Conservation (phyloP, 2,113 vertebrate genomes). For the Meriones unguiculatus region DNA sequence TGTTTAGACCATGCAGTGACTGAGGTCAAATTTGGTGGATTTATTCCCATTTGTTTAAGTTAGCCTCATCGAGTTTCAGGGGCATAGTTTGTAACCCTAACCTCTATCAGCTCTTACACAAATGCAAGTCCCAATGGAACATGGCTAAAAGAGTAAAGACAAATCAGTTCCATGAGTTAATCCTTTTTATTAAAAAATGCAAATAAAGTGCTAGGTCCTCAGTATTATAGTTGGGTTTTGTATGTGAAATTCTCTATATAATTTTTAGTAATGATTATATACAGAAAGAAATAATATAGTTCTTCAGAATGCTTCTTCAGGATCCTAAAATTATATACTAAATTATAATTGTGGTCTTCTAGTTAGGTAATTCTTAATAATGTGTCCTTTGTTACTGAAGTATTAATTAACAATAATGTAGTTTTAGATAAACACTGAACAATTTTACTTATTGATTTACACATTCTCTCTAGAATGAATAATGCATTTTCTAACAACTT, state of each 20-base stretch:
- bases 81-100: slow-evolving; percentile 61
- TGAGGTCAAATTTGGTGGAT: slow-evolving; percentile 64
- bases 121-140: slow-evolving; percentile 52
- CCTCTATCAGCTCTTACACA: slow-evolving; percentile 52
- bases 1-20: slow-evolving; percentile 61
- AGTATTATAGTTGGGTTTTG: neutral
- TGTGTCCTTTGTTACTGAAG: slow-evolving; percentile 8
- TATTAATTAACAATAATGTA: slow-evolving; percentile 37
- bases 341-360: slow-evolving; percentile 50
- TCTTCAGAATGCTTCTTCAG: slow-evolving; percentile 22
- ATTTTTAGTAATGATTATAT: neutral
- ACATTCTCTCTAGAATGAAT: slow-evolving; percentile 30
- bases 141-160: slow-evolving; percentile 21
- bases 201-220: slow-evolving; percentile 30
- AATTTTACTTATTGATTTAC: slow-evolving; percentile 24
- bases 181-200: slow-evolving; percentile 39
- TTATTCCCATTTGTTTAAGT: slow-evolving; percentile 71
- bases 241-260: slow-evolving; percentile 6
- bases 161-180: neutral
- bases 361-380: slow-evolving; percentile 23
- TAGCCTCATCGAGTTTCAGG: slow-evolving; percentile 55
- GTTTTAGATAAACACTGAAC: slow-evolving; percentile 1
- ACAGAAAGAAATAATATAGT: slow-evolving; percentile 19
- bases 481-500: neutral
- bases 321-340: neutral